phyloP scores from a whole-genome alignment of 2,888 invertebrate genomes.

The Merodon equestris region DNA sequence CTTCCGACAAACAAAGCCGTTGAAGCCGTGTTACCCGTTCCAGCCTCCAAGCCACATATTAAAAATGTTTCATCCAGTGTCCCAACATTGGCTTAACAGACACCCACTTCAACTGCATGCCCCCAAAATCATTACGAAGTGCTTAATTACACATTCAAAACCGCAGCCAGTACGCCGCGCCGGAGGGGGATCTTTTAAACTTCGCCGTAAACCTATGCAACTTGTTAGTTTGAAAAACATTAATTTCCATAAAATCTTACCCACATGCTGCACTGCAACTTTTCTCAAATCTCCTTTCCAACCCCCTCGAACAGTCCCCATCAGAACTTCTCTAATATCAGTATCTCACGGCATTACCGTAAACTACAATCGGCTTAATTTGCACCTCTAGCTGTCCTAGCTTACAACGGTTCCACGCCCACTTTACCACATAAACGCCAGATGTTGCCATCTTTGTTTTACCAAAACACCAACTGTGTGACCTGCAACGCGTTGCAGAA shows the following conservation, averaged over 20 bases:
- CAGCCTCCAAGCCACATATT: too few species aligned
- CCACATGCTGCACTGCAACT: constrained; percentile 37
- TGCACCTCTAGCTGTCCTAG: constrained; percentile 52
- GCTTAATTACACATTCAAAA: constrained; percentile 51
- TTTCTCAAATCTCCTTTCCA: constrained; percentile 16
- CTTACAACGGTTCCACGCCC: constrained; percentile 41
- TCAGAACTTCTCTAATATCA: constrained; percentile 44
- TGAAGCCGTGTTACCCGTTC: too few species aligned
- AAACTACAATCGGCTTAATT: constrained; percentile 62
- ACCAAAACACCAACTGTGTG: constrained; percentile 39
- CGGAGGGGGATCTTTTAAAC: constrained; percentile 30
- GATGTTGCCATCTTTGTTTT: constrained; percentile 48
- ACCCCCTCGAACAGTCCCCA: too few species aligned
- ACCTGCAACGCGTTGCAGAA: constrained; percentile 37
- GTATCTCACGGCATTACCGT: constrained; percentile 53
- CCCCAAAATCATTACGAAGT: background rate
- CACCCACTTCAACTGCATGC: too few species aligned
- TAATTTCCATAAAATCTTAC: constrained; percentile 47
- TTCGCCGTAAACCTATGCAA: constrained; percentile 31
- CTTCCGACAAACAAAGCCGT: too few species aligned
- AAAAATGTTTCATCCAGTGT: constrained; percentile 20
- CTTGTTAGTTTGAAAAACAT: constrained; percentile 35
- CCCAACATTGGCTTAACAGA: background rate
- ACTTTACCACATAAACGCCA: constrained; percentile 58
- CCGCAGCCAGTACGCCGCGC: constrained; percentile 31